Percentiles rank a stretch among this genome's conserved stretches.
phyloP scores from a whole-genome alignment of 2,113 vertebrate species.

The Halichoeres trimaculatus region DNA sequence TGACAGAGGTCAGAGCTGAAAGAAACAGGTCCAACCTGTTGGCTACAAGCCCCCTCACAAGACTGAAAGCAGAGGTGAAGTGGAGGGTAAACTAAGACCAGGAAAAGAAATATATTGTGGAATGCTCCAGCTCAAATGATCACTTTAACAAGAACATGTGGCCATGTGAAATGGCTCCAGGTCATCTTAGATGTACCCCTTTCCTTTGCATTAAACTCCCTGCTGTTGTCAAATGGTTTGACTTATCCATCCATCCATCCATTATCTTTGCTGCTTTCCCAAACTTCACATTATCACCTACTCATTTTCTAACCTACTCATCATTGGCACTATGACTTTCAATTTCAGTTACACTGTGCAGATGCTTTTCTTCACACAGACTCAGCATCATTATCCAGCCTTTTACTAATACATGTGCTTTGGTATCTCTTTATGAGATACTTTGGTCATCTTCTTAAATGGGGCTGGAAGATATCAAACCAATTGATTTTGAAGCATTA shows the following conservation, averaged over 20 bases:
- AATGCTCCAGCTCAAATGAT: background rate
- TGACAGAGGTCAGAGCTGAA: background rate
- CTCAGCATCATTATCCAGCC: too few relatives aligned
- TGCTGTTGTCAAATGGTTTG: background rate
- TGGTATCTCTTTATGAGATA: too few relatives aligned
- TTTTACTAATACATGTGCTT: too few relatives aligned
- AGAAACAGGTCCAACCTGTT: conserved; percentile 46
- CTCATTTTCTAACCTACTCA: too few relatives aligned
- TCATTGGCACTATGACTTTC: too few relatives aligned
- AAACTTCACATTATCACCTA: too few relatives aligned
- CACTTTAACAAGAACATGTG: background rate
- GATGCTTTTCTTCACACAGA: too few relatives aligned
- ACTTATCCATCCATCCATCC: background rate
- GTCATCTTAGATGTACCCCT: background rate
- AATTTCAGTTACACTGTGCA: too few relatives aligned
- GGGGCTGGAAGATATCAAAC: too few relatives aligned
- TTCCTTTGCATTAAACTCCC: background rate
- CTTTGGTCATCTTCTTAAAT: too few relatives aligned
- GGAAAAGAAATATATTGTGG: background rate
- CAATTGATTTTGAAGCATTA: too few relatives aligned
- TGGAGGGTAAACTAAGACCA: background rate
- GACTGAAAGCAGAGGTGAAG: background rate
- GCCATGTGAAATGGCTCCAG: background rate
- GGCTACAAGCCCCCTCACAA: background rate
- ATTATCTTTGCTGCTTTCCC: background rate